These are phyloP conservation scores for Noturus placidus DNA, from an alignment of 2,113 vertebrate species.

Conservation along the genomic window DNA sequence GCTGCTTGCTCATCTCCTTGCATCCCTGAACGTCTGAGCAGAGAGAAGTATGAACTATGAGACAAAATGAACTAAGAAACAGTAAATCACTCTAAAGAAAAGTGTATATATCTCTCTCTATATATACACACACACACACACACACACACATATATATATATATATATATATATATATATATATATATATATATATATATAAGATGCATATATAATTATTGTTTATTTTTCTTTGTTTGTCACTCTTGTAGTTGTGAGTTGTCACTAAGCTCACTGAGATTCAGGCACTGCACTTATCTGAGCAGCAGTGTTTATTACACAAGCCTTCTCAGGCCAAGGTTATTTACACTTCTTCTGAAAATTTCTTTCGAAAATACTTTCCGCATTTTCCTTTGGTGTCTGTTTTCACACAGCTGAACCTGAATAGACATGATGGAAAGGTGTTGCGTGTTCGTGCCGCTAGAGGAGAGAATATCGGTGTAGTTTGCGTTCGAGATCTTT, in stretches of 20 bases:
- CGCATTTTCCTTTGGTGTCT: constrained; percentile 37
- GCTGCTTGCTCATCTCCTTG: constrained; percentile 32
- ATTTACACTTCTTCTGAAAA: constrained; percentile 21
- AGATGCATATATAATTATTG: constrained; percentile 30
- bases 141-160: neutral
- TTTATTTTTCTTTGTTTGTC: constrained; percentile 23
- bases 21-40: constrained; percentile 36
- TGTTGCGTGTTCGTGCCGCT: constrained; percentile 28
- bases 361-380: constrained; percentile 30
- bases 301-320: constrained; percentile 36
- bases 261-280: constrained; percentile 33
- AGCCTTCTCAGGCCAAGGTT: constrained; percentile 50
- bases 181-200: constrained; percentile 5
- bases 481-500: constrained; percentile 50
- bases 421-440: constrained; percentile 22
- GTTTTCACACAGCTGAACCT: constrained; percentile 20
- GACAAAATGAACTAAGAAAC: constrained; percentile 25
- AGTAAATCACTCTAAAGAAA: constrained; percentile 12
- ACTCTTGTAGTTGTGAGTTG: constrained; percentile 40
- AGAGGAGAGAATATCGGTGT: constrained; percentile 31
- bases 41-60: constrained; percentile 35
- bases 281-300: constrained; percentile 45
- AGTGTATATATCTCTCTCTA: constrained; percentile 22
- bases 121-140: neutral
- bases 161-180: constrained; percentile 9